Evolutionary conservation across 2,888 invertebrate species (phyloP).

Genomic region (Raillietiella orientalis): DNA sequence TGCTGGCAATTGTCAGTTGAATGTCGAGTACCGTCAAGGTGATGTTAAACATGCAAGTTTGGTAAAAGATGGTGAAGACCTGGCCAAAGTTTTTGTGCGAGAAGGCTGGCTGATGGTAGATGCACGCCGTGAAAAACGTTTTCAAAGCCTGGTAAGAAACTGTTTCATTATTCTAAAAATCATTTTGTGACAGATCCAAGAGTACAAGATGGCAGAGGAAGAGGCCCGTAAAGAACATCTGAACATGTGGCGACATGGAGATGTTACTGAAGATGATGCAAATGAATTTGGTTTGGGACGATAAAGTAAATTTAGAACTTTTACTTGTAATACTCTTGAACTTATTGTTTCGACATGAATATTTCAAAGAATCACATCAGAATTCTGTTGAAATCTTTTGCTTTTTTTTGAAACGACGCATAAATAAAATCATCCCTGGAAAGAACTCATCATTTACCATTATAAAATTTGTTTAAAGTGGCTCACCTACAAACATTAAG

Average conservation of each 20-base stretch:
- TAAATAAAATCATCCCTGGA: slow-evolving; percentile 67
- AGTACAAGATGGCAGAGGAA: slow-evolving; percentile 56
- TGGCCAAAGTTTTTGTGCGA: slow-evolving; percentile 40
- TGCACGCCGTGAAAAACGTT: slow-evolving; percentile 38
- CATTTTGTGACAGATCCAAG: slow-evolving; percentile 20
- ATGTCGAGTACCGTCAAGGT: slow-evolving; percentile 37
- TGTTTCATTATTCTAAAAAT: slow-evolving; percentile 3
- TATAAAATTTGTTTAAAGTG: too few relatives aligned
- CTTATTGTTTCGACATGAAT: too few relatives aligned
- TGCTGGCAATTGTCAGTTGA: slow-evolving; percentile 34
- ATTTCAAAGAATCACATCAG: too few relatives aligned
- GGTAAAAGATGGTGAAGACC: slow-evolving; percentile 21
- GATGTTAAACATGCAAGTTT: slow-evolving; percentile 9
- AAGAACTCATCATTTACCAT: slow-evolving; percentile 15
- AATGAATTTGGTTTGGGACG: slow-evolving; percentile 27
- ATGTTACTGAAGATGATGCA: slow-evolving; percentile 77
- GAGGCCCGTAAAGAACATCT: slow-evolving; percentile 51
- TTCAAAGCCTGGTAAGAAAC: slow-evolving; percentile 30
- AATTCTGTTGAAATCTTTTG: too few relatives aligned
- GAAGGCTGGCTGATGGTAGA: slow-evolving; percentile 62
- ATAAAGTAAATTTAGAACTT: too few relatives aligned
- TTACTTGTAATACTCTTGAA: too few relatives aligned
- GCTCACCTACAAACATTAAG: too few relatives aligned
- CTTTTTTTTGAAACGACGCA: slow-evolving; percentile 58
- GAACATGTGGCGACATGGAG: slow-evolving; percentile 95